Conservation (phyloP, 2,113 vertebrate genomes). For the Carlito syrichta region DNA sequence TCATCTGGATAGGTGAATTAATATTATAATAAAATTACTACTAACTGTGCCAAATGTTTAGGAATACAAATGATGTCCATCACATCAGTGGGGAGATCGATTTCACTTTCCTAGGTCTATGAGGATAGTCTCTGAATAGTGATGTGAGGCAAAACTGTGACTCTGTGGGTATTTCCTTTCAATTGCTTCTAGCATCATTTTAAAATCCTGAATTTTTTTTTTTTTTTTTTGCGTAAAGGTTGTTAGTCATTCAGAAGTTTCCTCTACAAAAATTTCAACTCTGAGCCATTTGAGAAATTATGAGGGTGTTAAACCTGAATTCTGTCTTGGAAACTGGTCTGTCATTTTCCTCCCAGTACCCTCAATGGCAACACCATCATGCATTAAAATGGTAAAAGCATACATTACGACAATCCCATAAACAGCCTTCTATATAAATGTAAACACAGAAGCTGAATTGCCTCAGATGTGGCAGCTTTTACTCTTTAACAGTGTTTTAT, state of each 20-base stretch:
- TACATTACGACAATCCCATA: not conserved
- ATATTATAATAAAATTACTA: constrained; percentile 25
- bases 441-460: not conserved
- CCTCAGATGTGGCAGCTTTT: not conserved
- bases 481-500: constrained; percentile 59
- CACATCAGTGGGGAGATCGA: not conserved
- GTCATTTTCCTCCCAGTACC: not conserved
- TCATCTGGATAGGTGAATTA: constrained; percentile 47
- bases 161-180: not conserved
- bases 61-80: constrained; percentile 16
- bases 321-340: constrained; percentile 13
- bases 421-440: constrained; percentile 40
- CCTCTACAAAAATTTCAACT: constrained; percentile 29
- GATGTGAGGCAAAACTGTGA: not conserved
- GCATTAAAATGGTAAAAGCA: constrained; percentile 48
- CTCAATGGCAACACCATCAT: not conserved
- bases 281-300: constrained; percentile 38
- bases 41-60: constrained; percentile 55
- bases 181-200: not conserved
- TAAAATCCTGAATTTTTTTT: not conserved
- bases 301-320: constrained; percentile 28
- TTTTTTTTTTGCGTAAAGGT: constrained; percentile 17
- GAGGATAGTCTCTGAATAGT: not conserved
- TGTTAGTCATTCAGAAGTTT: constrained; percentile 29
- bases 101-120: not conserved